phyloP scores from a whole-genome alignment of 1,140 invertebrate species.

The Schlechtendalia chinensis region DNA sequence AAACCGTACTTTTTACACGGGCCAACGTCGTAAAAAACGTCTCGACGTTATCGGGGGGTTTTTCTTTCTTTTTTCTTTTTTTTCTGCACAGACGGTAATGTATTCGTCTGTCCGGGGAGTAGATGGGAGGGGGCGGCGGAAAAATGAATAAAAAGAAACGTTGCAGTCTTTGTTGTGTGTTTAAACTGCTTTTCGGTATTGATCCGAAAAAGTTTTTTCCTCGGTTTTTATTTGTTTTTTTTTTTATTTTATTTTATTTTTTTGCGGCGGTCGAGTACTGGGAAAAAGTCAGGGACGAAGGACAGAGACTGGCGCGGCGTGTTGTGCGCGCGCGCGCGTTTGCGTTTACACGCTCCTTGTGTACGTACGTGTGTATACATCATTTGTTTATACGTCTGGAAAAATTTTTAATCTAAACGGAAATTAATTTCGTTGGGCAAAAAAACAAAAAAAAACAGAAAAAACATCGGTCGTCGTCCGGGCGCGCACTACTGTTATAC shows the following conservation, averaged over 20 bases:
- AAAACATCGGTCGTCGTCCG: neutral
- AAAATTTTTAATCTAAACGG: slow-evolving; percentile 26
- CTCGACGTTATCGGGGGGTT: slow-evolving; percentile 47
- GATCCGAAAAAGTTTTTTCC: slow-evolving; percentile 48
- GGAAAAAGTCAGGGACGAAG: slow-evolving; percentile 22
- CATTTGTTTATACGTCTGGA: slow-evolving; percentile 20
- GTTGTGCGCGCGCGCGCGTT: neutral
- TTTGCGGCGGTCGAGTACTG: slow-evolving; percentile 37
- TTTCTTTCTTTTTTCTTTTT: too few relatives aligned
- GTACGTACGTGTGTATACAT: too few relatives aligned
- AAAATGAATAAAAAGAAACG: slow-evolving; percentile 24
- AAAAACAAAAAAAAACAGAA: neutral
- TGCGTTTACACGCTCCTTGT: too few relatives aligned
- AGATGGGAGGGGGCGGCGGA: neutral
- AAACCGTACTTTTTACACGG: slow-evolving; percentile 41
- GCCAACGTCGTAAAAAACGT: slow-evolving; percentile 47
- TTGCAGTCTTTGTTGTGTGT: slow-evolving; percentile 50
- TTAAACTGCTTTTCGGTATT: slow-evolving; percentile 49
- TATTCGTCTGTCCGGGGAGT: slow-evolving; percentile 42
- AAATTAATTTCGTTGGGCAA: slow-evolving; percentile 25
- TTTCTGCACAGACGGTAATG: slow-evolving; percentile 43
- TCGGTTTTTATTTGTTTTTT: slow-evolving; percentile 31
- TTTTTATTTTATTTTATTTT: slow-evolving; percentile 14
- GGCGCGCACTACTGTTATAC: neutral
- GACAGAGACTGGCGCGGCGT: slow-evolving; percentile 16